Evolutionary conservation across 2,113 vertebrate genomes (phyloP).

Genomic region (Mola mola): DNA sequence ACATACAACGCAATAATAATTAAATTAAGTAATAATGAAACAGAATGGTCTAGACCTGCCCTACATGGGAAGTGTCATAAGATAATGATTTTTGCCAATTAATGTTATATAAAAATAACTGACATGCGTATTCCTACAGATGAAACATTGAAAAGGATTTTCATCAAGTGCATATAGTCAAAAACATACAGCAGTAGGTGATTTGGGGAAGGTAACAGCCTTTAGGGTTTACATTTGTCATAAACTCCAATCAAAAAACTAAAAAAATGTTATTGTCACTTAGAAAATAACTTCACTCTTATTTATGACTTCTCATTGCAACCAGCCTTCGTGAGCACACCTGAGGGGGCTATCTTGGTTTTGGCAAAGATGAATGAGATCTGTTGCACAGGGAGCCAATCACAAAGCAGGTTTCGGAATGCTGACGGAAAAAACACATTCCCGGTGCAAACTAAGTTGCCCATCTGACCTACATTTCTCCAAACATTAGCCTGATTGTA

Average conservation of each 20-base stretch:
- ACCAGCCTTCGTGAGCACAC: slow-evolving; percentile 13
- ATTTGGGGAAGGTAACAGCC: too few relatives aligned
- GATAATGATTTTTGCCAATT: too few relatives aligned
- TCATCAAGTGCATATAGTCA: too few relatives aligned
- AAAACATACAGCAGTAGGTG: too few relatives aligned
- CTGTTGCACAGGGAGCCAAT: slow-evolving; percentile 8
- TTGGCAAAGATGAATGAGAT: slow-evolving; percentile 20
- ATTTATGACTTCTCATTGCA: slow-evolving; percentile 5
- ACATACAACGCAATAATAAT: too few relatives aligned
- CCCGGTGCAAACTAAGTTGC: slow-evolving; percentile 33
- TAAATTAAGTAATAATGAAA: too few relatives aligned
- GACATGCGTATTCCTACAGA: too few relatives aligned
- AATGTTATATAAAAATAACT: too few relatives aligned
- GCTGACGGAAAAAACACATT: slow-evolving; percentile 17
- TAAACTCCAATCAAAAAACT: not conserved
- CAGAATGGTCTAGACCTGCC: too few relatives aligned
- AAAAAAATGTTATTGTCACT: not conserved
- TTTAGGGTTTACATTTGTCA: too few relatives aligned
- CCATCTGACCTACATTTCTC: slow-evolving; percentile 66
- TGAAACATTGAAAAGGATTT: too few relatives aligned
- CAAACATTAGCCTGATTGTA: slow-evolving; percentile 2
- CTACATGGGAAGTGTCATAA: too few relatives aligned
- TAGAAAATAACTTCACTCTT: not conserved
- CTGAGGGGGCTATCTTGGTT: slow-evolving; percentile 13
- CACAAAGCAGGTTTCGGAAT: slow-evolving; percentile 20